Conservation (phyloP, 2,113 vertebrate genomes). For the Dissostichus mawsoni region DNA sequence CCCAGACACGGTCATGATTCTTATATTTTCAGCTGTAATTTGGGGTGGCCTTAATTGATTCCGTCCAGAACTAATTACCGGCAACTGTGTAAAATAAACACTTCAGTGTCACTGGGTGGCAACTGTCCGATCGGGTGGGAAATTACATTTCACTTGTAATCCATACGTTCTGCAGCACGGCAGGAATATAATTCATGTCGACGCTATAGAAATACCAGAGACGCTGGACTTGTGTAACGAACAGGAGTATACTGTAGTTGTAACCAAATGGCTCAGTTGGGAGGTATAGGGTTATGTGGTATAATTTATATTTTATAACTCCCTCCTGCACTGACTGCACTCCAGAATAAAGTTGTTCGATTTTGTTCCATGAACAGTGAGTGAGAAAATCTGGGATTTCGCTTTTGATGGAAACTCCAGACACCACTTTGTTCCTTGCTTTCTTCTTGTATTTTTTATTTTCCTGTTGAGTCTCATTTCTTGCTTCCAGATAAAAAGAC, state of each 20-base stretch:
- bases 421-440: slow-evolving; percentile 61
- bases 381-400: slow-evolving; percentile 78
- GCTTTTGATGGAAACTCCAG: slow-evolving; percentile 80
- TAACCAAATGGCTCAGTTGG: slow-evolving; percentile 81
- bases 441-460: slow-evolving; percentile 58
- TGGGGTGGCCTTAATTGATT: slow-evolving; percentile 72
- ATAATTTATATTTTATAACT: slow-evolving; percentile 86
- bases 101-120: slow-evolving; percentile 71
- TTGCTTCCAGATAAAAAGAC: slow-evolving; percentile 50
- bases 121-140: slow-evolving; percentile 65
- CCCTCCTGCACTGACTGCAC: slow-evolving; percentile 72
- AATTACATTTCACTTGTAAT: slow-evolving; percentile 77
- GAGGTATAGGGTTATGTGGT: slow-evolving; percentile 82
- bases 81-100: slow-evolving; percentile 79
- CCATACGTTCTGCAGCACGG: slow-evolving; percentile 66
- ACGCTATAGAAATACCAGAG: slow-evolving; percentile 67
- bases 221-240: slow-evolving; percentile 58
- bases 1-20: slow-evolving; percentile 50
- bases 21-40: slow-evolving; percentile 63
- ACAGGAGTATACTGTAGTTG: slow-evolving; percentile 81
- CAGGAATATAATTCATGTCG: slow-evolving; percentile 74
- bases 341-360: slow-evolving; percentile 81
- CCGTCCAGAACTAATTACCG: slow-evolving; percentile 75
- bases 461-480: slow-evolving; percentile 56
- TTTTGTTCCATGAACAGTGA: slow-evolving; percentile 74